Percentiles rank a stretch among this genome's conserved stretches.
phyloP scores from a whole-genome alignment of 1,140 invertebrate genomes.

The Lepidotrigona ventralis region DNA sequence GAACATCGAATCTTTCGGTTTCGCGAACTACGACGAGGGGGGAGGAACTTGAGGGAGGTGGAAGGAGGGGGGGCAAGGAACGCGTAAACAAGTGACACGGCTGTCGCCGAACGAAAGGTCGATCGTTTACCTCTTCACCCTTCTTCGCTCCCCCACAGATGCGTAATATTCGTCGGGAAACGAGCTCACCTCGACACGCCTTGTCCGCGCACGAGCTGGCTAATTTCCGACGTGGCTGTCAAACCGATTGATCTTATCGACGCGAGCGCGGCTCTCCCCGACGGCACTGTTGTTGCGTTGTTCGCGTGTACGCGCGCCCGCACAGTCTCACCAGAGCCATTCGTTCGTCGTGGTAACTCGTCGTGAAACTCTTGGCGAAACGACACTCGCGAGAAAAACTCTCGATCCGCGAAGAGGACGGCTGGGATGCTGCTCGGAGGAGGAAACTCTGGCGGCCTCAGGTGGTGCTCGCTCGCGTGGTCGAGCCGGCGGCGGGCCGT shows the following conservation, averaged over 20 bases:
- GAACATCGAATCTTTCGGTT: too few species aligned
- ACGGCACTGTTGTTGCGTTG: background rate
- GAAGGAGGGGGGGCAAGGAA: background rate
- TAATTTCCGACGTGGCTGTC: slow-evolving; percentile 11
- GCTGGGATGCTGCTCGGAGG: slow-evolving; percentile 4
- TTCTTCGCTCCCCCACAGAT: background rate
- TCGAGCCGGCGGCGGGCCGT: background rate
- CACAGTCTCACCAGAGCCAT: background rate
- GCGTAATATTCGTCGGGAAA: background rate
- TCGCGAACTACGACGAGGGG: background rate
- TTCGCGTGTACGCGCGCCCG: background rate
- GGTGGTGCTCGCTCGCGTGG: slow-evolving; percentile 12
- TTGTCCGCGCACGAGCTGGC: background rate
- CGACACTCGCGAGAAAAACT: background rate
- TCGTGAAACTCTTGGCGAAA: too few species aligned
- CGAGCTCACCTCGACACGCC: background rate
- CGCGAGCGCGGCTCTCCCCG: background rate
- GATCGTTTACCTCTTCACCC: slow-evolving; percentile 8
- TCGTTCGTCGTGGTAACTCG: background rate
- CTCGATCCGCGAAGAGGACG: background rate
- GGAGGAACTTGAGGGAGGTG: too few species aligned
- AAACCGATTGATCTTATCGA: slow-evolving; percentile 5
- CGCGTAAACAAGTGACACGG: background rate
- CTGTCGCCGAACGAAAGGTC: too few species aligned
- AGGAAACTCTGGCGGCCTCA: background rate